Evolutionary conservation across 92 coral and sea anemone genomes (phyloP), one percentile per base, ranked within the genome.

Genomic region (Chrysogorgia sp.): DNA sequence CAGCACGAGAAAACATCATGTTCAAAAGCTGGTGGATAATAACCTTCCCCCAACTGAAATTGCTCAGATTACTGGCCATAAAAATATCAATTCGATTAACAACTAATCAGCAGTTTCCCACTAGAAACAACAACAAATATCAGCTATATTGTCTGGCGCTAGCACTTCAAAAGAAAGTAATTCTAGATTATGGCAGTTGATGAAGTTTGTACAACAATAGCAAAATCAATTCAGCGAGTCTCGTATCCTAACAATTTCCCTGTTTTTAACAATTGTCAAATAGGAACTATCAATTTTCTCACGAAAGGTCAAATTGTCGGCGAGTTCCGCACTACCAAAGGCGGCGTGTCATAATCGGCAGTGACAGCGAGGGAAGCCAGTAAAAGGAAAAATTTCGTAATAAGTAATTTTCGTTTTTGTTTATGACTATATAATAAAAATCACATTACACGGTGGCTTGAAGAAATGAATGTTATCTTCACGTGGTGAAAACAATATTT

Each of bases 1-100:
- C 86, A 84, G 92, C 82, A 75, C 84, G 57, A 81, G 84, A 80
- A 88, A 88, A 65, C 88, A n/a, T n/a, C n/a, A n/a, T n/a, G n/a
- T n/a, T n/a, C n/a, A n/a, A n/a, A n/a, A n/a, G n/a, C n/a, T n/a
- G 32, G 81, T 74, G 56, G 81, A 84, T 63, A 79, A 61, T 35
- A 69, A 83, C 33, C 32, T 87, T 61, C 82, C 90, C 22, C 82
- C 90, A 56, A 83, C 84, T 43, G 77, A 83, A 78, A 83, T 71
- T 77, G 68, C n/a, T n/a, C n/a, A n/a, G n/a, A n/a, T n/a, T n/a
- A n/a, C n/a, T n/a, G n/a, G n/a, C n/a, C n/a, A n/a, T 55, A 86
- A 76, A 45, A 86, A 74, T 75, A 64, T 86, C 19, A 83, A 69
- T 70, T 86, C 87, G n/a, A 34, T 86, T 8, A 86, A 86, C 63